A percentile compares a stretch with the other conserved stretches of the same genome.
Conservation (phyloP, 2,797 vertebrate genomes). For the Xenops minutus region DNA sequence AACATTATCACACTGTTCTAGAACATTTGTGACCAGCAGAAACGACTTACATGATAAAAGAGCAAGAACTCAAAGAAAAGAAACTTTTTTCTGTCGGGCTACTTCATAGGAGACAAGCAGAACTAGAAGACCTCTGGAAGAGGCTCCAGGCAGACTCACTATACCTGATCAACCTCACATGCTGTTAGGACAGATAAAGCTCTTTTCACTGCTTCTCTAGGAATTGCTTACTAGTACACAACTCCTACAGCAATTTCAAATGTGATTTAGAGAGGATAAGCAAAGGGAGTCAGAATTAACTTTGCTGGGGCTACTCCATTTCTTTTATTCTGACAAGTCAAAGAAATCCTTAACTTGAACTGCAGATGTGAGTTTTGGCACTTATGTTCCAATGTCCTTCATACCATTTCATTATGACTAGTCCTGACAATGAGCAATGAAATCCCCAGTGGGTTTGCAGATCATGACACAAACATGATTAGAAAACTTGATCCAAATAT, state of each 20-base stretch:
- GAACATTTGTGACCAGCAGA: neutral
- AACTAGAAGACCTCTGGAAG: neutral
- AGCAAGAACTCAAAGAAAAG: neutral
- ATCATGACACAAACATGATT: constrained; percentile 1
- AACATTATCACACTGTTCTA: fast-evolving
- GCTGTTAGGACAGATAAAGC: neutral
- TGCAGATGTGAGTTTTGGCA: neutral
- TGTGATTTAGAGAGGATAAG: neutral
- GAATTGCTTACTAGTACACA: neutral
- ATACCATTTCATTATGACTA: neutral
- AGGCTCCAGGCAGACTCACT: neutral
- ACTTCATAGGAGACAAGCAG: neutral
- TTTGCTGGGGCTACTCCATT: neutral
- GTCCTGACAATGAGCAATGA: neutral
- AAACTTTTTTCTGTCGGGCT: neutral
- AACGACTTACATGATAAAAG: neutral
- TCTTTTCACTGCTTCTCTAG: neutral
- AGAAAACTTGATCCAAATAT: constrained; percentile 10
- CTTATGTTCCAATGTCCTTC: neutral
- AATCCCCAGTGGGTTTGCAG: constrained; percentile 1
- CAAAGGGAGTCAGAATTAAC: neutral
- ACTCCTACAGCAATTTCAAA: neutral
- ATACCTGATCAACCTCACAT: neutral
- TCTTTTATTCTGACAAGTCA: neutral
- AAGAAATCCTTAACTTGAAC: neutral